Evolutionary conservation across 2,888 invertebrate genomes (phyloP), one percentile per base, ranked within the genome.

Genomic region (Dicycla oo): DNA sequence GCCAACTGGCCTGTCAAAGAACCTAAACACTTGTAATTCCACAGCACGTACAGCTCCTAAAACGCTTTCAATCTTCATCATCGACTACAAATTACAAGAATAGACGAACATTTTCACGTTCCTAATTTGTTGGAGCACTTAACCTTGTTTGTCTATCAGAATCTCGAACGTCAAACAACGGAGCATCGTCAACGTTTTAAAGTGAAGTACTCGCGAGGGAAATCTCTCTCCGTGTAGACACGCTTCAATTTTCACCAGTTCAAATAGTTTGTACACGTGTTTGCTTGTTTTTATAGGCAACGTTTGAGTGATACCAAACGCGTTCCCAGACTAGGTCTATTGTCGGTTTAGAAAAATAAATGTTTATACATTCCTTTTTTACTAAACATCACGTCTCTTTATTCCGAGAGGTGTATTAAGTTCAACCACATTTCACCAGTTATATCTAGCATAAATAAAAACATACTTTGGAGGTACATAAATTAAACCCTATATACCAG

Each of bases 91-190:
- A 63, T 51, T 82, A 64, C 54, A n/a, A 54, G 49, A 68, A 62
- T 61, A 54, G 45, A 66, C n/a, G 56, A 69, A 38, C 51, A 45
- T 64, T 80, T 83, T 67, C 75, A 80, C 66, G 83, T 74, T 67
- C 67, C 78, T 82, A 84, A 82, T 77, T 82, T 82, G 70, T 81
- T 78, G 75, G 40, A 82, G 63, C 75, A 78, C 80, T 85, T 82
- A 70, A 78, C 69, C 71, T 75, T 75, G 81, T 83, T 81, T 81
- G 71, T 64, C 73, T 61, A 86, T 80, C 75, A 84, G 84, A 70
- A 81, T 77, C 75, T 82, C 73, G 79, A 86, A 79, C 78, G 74
- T 82, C 80, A 72, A 81, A 87, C 86, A 82, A 75, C 84, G 77
- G 69, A 78, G 75, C 65, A 68, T 74, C 77, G 84, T 80, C 80